Evolutionary conservation across 2,797 vertebrate genomes (phyloP).

Genomic region (Mycteria americana): DNA sequence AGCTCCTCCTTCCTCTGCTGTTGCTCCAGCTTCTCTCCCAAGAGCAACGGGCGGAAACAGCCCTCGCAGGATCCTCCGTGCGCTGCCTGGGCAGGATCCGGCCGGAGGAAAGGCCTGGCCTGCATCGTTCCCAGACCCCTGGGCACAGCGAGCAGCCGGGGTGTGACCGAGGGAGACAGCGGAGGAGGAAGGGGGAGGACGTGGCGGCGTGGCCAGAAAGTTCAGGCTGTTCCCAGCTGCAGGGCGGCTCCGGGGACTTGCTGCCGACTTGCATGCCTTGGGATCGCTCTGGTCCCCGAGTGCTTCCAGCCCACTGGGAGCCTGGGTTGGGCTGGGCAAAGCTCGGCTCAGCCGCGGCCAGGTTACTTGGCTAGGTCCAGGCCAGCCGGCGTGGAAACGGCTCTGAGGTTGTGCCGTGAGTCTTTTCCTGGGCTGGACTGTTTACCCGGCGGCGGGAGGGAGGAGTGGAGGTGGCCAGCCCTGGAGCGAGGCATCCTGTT

Average conservation of each 20-base stretch:
- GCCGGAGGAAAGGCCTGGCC: not conserved
- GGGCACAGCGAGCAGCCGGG: not conserved
- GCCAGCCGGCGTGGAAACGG: not conserved
- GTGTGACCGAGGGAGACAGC: not conserved
- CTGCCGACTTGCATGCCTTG: not conserved
- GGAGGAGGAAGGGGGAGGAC: not conserved
- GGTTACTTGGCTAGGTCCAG: not conserved
- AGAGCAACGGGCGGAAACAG: slow-evolving; percentile 28
- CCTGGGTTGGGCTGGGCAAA: not conserved
- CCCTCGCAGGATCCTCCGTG: not conserved
- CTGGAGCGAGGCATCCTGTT: slow-evolving; percentile 37
- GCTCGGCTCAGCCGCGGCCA: not conserved
- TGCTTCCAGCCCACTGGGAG: not conserved
- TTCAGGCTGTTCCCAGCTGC: not conserved
- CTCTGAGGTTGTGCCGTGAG: not conserved
- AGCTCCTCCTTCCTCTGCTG: slow-evolving; percentile 50
- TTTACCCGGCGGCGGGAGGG: not conserved
- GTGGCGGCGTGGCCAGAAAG: not conserved
- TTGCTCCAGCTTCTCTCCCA: not conserved
- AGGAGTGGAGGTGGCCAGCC: not conserved
- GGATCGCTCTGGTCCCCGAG: not conserved
- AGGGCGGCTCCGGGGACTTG: not conserved
- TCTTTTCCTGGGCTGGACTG: slow-evolving; percentile 5
- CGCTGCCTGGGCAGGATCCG: not conserved
- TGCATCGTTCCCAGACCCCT: not conserved